Evolutionary conservation across 2,113 vertebrate genomes (phyloP).

Genomic region (Solea solea): DNA sequence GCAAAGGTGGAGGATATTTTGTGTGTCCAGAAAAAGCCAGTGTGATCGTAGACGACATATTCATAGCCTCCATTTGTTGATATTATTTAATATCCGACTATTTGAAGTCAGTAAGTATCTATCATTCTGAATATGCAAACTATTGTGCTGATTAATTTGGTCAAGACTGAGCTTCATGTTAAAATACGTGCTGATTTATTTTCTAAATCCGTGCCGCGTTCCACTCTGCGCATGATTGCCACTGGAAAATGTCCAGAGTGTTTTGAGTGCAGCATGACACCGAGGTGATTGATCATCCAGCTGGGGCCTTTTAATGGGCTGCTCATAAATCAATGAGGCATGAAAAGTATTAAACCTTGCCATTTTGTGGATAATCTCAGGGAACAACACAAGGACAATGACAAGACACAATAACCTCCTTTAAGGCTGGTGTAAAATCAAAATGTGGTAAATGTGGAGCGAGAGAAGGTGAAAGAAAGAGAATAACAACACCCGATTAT

Average conservation of each 20-base stretch:
- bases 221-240: constrained; percentile 10
- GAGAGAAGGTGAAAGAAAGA: not conserved
- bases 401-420: constrained; percentile 16
- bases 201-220: not conserved
- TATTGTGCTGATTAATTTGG: no score
- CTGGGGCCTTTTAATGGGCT: constrained; percentile 34
- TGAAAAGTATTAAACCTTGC: constrained; percentile 55
- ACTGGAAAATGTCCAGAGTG: constrained; percentile 9
- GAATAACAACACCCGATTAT: constrained; percentile 28
- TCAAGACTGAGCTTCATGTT: not conserved
- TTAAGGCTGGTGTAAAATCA: constrained; percentile 14
- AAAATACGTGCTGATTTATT: not conserved
- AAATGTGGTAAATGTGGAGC: constrained; percentile 21
- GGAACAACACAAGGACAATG: constrained; percentile 12
- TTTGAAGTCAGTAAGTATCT: no score
- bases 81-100: no score
- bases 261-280: constrained; percentile 31
- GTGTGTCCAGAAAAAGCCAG: no score
- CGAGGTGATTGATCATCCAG: constrained; percentile 56
- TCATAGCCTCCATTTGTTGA: no score
- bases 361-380: constrained; percentile 25
- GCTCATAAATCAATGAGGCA: constrained; percentile 59
- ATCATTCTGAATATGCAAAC: no score
- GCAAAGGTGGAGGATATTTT: no score
- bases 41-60: no score